phyloP scores from a whole-genome alignment of 30 jellyfish, hydroid and myxozoan species.

The Haliclystus octoradiatus region DNA sequence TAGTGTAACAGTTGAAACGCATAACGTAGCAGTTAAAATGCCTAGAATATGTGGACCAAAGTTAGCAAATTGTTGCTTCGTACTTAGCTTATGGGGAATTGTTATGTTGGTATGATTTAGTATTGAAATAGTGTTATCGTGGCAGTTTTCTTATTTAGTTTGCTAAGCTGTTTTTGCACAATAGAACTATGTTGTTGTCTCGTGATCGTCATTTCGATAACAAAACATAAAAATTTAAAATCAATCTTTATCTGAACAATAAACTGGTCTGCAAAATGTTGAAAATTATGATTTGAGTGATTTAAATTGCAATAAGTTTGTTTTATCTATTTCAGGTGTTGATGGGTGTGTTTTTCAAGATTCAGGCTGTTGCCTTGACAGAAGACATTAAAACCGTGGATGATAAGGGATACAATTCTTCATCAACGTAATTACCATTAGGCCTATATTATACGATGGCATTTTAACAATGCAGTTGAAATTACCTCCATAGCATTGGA shows the following conservation, averaged over 20 bases:
- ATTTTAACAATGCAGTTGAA: no score
- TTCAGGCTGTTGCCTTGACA: constrained; percentile 71
- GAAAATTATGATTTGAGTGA: no score
- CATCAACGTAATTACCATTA: constrained; percentile 43
- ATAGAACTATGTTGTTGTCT: not conserved
- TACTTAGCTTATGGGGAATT: constrained; percentile 88
- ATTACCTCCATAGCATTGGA: no score
- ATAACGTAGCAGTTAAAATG: constrained; percentile 19
- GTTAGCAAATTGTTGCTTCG: constrained; percentile 81
- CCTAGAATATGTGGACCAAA: constrained; percentile 90
- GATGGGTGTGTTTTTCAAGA: constrained; percentile 67
- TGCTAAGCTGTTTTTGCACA: not conserved
- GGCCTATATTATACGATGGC: no score
- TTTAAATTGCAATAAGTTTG: not conserved
- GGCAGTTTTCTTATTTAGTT: no score
- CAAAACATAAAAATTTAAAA: no score
- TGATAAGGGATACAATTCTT: constrained; percentile 37
- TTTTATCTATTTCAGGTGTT: constrained; percentile 30
- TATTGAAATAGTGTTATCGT: no score
- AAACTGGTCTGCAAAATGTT: no score
- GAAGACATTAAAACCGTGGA: constrained; percentile 54
- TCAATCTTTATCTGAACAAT: no score
- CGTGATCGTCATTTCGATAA: not conserved
- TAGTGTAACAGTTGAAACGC: not conserved
- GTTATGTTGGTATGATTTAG: constrained; percentile 78